A percentile compares a stretch with the other conserved stretches of the same genome.
These are phyloP conservation scores for Drosophila seguyi DNA, from an alignment of 1,140 invertebrate genomes.

Conservation along the genomic window DNA sequence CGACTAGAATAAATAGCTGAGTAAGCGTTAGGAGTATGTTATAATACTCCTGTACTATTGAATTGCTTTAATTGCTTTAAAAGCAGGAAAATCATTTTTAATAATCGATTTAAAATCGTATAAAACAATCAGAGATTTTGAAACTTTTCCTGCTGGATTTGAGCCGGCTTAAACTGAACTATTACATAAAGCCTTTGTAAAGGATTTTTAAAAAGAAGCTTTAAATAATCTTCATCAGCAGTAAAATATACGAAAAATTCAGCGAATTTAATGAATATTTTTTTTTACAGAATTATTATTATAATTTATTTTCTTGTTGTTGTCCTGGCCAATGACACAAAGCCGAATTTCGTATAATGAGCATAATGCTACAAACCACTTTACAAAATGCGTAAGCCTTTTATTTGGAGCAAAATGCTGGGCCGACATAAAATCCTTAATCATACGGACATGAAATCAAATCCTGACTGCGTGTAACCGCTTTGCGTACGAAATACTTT, in stretches of 20 bases:
- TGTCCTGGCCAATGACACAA: conserved; percentile 17
- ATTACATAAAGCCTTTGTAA: background rate
- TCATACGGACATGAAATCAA: conserved; percentile 47
- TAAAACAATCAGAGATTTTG: background rate
- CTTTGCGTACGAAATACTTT: conserved; percentile 29
- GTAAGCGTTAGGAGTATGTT: background rate
- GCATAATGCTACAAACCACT: conserved; percentile 38
- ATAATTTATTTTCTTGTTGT: background rate
- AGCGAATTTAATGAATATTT: background rate
- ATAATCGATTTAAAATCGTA: background rate
- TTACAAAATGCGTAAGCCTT: conserved; percentile 35
- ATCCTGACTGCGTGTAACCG: conserved; percentile 47
- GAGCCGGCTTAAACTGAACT: background rate
- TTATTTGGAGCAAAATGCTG: conserved; percentile 33
- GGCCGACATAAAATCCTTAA: conserved; percentile 39
- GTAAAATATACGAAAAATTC: background rate
- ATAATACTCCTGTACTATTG: background rate
- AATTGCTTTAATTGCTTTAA: background rate
- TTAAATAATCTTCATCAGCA: background rate
- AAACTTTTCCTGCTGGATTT: background rate
- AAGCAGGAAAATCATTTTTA: background rate
- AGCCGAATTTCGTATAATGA: conserved; percentile 26
- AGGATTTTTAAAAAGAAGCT: background rate
- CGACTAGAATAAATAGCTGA: too few relatives aligned
- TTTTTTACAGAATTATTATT: background rate